A percentile compares a stretch with the other conserved stretches of the same genome.
phyloP scores from a whole-genome alignment of 2,797 vertebrate species.

The Phataginus tricuspis region DNA sequence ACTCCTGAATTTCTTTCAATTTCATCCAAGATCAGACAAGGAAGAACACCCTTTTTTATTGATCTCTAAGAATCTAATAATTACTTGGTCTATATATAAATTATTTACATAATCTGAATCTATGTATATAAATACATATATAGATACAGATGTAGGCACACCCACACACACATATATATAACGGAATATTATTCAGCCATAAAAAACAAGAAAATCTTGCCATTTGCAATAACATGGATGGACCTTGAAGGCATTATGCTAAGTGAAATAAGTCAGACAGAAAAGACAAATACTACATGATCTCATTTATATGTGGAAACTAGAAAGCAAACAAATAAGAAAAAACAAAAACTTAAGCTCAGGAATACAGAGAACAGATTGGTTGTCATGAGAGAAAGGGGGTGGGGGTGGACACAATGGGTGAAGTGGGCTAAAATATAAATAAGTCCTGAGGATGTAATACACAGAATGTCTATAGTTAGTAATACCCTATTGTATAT shows the following conservation, averaged over 20 bases:
- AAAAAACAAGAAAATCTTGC: background rate
- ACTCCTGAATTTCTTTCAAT: background rate
- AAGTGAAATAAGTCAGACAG: background rate
- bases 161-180: background rate
- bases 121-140: no score
- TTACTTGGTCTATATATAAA: background rate
- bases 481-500: background rate
- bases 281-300: background rate
- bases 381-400: background rate
- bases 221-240: background rate
- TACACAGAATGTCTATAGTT: background rate
- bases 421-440: background rate
- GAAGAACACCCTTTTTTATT: background rate
- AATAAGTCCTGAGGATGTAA: background rate
- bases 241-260: background rate
- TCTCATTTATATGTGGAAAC: background rate
- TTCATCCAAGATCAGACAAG: slow-evolving; percentile 8
- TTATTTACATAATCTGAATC: background rate
- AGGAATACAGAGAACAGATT: background rate
- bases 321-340: background rate
- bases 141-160: no score
- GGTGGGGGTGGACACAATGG: background rate
- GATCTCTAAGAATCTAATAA: background rate
- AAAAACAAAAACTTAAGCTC: background rate
- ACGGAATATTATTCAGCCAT: background rate